These are phyloP conservation scores for Urophycis tenuis DNA, from an alignment of 2,797 vertebrate genomes.

Conservation along the genomic window DNA sequence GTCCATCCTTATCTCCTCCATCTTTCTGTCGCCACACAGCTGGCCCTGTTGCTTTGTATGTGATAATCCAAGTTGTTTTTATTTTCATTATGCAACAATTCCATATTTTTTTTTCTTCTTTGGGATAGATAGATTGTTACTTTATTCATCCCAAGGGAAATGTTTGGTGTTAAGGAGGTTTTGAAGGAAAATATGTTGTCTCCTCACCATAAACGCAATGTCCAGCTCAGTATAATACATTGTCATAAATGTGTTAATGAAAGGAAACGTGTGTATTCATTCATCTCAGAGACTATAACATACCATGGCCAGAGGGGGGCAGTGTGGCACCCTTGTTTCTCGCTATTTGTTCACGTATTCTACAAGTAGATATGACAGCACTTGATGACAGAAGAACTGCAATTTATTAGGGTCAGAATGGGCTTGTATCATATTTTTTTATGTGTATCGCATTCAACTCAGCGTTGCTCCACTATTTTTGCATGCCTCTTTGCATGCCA, in stretches of 20 bases:
- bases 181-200: neutral
- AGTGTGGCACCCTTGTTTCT: neutral
- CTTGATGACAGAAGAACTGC: neutral
- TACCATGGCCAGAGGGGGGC: neutral
- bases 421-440: neutral
- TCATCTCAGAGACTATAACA: neutral
- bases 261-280: slow-evolving; percentile 13
- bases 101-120: neutral
- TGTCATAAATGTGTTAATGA: neutral
- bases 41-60: too few relatives aligned
- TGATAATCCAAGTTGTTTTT: neutral
- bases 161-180: neutral
- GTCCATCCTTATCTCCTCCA: neutral
- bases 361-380: neutral
- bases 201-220: neutral
- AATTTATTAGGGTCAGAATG: slow-evolving; percentile 1
- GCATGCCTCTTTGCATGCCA: slow-evolving; percentile 58
- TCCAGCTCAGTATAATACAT: neutral
- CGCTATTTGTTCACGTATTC: neutral
- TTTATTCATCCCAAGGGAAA: too few relatives aligned
- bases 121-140: too few relatives aligned
- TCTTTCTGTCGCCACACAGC: slow-evolving; percentile 8
- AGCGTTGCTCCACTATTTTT: slow-evolving; percentile 47
- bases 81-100: neutral
- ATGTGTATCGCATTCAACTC: slow-evolving; percentile 33